Base-by-base conservation (phyloP, 2,113 vertebrate genomes). In the Solea solea region DNA sequence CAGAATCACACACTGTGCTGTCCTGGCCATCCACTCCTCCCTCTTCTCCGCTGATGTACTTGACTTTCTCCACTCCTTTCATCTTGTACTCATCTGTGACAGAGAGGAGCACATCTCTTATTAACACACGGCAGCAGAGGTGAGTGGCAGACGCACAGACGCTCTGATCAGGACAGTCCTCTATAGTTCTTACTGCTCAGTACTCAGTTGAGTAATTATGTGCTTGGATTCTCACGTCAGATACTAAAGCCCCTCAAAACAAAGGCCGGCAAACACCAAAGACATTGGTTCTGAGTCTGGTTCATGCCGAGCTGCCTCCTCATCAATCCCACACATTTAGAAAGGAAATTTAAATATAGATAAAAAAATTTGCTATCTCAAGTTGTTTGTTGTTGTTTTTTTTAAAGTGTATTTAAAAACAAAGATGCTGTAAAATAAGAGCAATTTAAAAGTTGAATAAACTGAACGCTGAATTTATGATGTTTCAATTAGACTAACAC, bases 21-120 rank as follows among this genome's bases (percentile, higher is more conserved):
- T 93, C 92, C 75, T 90, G 91, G 85, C 91, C 83, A 2, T 92
- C 93, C 51, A 82, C 88, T 69, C 86, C 57, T 45, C 87, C 92
- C 42, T 92, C 93, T 2, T 93, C 93, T 82, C 88, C 91, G 2
- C 81, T 81, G 82, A 93, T 90, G 89, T 92, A 94, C 88, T 93
- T 94, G 67, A 97, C 96, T 92, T 96, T 95, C 93, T 97, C 95
- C 91, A 96, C 95, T 69, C 92, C 95, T 94, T 97, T 97, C 94
- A 96, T 96, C 91, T 95, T 97, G 94, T 96, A 97, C 91, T 98
- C 96, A 88, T 97, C 97, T 97, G 92, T 65, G 62, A 65, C 69
- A 82, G 52, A 78, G 52, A 78, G 62, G 78, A 77, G 57, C 56
- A 64, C 55, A 60, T 76, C 62, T 61, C 42, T 53, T 63, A 66